A percentile compares a stretch with the other conserved stretches of the same genome.
These are phyloP conservation scores for Nymphicus hollandicus DNA, from an alignment of 2,113 vertebrate genomes.

Conservation along the genomic window DNA sequence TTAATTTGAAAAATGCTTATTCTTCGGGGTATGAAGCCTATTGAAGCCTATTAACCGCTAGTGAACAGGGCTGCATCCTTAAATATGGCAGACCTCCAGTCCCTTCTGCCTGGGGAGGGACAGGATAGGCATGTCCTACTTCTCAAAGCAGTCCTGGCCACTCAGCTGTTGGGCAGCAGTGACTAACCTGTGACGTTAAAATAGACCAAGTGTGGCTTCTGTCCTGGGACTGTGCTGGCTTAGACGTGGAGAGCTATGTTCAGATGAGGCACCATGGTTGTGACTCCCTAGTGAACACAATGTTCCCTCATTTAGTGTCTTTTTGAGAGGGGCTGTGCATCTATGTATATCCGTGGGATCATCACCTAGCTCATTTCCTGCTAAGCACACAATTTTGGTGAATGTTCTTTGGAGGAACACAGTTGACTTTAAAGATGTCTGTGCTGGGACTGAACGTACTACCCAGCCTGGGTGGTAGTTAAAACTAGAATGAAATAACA, in stretches of 20 bases:
- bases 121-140: neutral
- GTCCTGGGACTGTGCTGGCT: neutral
- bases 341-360: neutral
- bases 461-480: neutral
- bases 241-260: fast-evolving
- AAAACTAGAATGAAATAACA: neutral
- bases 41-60: neutral
- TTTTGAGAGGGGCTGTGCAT: neutral
- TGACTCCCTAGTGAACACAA: fast-evolving
- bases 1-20: neutral
- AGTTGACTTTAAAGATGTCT: neutral
- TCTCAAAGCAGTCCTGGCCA: neutral
- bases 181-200: neutral
- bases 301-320: neutral
- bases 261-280: neutral
- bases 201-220: neutral
- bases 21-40: neutral
- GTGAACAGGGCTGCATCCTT: neutral
- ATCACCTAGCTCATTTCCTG: neutral
- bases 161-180: neutral
- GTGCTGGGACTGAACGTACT: neutral
- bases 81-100: neutral
- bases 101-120: neutral
- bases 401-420: neutral
- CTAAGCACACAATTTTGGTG: neutral